Evolutionary conservation across 2,113 vertebrate species (phyloP).

Genomic region (Mobula birostris): DNA sequence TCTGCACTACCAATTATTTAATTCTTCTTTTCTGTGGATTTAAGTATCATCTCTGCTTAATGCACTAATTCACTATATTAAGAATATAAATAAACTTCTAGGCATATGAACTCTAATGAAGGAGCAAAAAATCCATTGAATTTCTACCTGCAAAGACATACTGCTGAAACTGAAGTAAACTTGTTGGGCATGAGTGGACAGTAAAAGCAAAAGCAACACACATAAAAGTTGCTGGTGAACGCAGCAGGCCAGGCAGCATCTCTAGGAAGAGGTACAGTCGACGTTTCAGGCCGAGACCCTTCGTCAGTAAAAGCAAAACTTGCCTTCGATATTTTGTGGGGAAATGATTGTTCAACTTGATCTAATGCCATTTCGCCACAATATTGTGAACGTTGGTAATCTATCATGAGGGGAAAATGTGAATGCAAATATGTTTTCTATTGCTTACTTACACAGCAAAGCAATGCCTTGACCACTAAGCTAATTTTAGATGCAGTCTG

Average conservation of each 20-base stretch:
- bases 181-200: background rate
- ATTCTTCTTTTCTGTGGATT: background rate
- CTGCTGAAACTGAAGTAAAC: background rate
- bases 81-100: constrained; percentile 12
- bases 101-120: background rate
- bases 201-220: background rate
- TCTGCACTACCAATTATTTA: constrained; percentile 10
- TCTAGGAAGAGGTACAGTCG: no score
- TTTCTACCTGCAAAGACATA: background rate
- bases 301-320: background rate
- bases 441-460: background rate
- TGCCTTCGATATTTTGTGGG: background rate
- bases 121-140: background rate
- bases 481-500: background rate
- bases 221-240: no score
- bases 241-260: no score
- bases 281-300: no score
- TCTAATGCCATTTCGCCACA: background rate
- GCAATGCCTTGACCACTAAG: background rate
- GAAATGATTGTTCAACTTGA: background rate
- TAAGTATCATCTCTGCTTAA: background rate
- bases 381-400: background rate
- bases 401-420: background rate
- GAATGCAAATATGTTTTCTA: background rate
- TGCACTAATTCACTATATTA: background rate